Base-by-base conservation (phyloP, 2,888 invertebrate genomes). In the Drosophila melanocephala region DNA sequence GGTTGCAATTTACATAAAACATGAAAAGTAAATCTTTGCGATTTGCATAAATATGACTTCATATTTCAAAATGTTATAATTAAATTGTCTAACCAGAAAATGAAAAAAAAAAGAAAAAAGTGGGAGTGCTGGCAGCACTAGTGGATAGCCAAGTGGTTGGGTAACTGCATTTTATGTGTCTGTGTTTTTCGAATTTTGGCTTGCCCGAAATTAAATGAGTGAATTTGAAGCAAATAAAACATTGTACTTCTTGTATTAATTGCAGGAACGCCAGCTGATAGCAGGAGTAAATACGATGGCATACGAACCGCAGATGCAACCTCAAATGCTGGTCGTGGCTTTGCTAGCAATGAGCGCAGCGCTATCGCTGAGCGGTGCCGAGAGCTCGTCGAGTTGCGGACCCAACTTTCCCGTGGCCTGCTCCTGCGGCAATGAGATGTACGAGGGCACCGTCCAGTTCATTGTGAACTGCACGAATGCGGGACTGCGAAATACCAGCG, bases 381-480 rank as follows among this genome's bases (percentile, higher is more conserved):
- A 82, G 19, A 90, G 74, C 22, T 86, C 90, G 12, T 73, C 88
- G 19, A 93, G 84, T 35, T 95, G 95, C 73, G 94, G 94, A 4
- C 91, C 93, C 19, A 92, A 93, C 52, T 95, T 95, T 76, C 88
- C 94, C 50, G 91, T 91, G 28, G 93, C 94, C 74, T 96, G 96
- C 87, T 91, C 90, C 55, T 96, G 96, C 84, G 95, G 95, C 22
- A 92, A 90, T 56, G 93, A 94, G 44, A 93, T 94, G 65, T 95
- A 95, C 89, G 94, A 95, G 62, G 93, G 94, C 14, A 83, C 87
- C 12, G 89, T 93, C 56, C 94, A 94, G 75, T 96, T 94, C 80
- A 94, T 96, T 12, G 96, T 96, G 0, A 96, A 97, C 91, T 97
- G 97, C 91, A 96, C 96, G 1, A 94, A 96, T 84, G 93, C 95